phyloP scores from a whole-genome alignment of 2,113 vertebrate species.

The Pleuronectes platessa region DNA sequence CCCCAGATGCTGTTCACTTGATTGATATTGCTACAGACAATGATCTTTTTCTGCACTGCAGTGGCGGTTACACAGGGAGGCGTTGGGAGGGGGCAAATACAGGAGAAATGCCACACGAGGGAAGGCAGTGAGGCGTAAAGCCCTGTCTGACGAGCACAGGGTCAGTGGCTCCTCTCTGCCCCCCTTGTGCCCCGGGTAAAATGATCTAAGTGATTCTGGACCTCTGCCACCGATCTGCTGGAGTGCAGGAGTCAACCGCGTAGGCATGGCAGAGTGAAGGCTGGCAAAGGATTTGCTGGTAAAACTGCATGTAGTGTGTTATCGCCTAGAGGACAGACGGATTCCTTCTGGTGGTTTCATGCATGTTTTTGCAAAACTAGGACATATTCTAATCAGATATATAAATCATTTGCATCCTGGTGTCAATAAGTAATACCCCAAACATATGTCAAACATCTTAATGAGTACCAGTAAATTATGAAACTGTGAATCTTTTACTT shows the following conservation, averaged over 20 bases:
- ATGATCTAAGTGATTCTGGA: slow-evolving; percentile 89
- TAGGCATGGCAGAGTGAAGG: slow-evolving; percentile 64
- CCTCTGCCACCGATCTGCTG: slow-evolving; percentile 79
- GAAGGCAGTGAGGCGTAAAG: slow-evolving; percentile 83
- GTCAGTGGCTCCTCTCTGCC: slow-evolving; percentile 82
- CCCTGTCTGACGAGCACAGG: slow-evolving; percentile 74
- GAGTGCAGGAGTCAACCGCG: slow-evolving; percentile 77
- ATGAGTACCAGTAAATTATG: not conserved
- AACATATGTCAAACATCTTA: not conserved
- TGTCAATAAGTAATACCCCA: slow-evolving; percentile 10
- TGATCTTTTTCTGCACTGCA: slow-evolving; percentile 73
- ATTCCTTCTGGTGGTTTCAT: slow-evolving; percentile 34
- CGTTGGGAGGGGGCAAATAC: slow-evolving; percentile 74
- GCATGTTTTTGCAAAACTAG: slow-evolving; percentile 23
- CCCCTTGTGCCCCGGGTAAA: slow-evolving; percentile 83
- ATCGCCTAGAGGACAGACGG: slow-evolving; percentile 46
- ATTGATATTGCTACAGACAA: slow-evolving; percentile 85
- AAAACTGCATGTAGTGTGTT: slow-evolving; percentile 40
- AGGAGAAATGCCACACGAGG: slow-evolving; percentile 82
- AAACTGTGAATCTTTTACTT: not conserved
- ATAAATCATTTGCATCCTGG: not conserved
- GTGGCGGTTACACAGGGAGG: slow-evolving; percentile 71
- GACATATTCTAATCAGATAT: slow-evolving; percentile 9
- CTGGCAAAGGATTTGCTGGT: slow-evolving; percentile 64
- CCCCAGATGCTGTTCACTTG: slow-evolving; percentile 82